These are phyloP conservation scores for Aleadryas rufinucha DNA, from an alignment of 2,113 vertebrate species.

Conservation along the genomic window DNA sequence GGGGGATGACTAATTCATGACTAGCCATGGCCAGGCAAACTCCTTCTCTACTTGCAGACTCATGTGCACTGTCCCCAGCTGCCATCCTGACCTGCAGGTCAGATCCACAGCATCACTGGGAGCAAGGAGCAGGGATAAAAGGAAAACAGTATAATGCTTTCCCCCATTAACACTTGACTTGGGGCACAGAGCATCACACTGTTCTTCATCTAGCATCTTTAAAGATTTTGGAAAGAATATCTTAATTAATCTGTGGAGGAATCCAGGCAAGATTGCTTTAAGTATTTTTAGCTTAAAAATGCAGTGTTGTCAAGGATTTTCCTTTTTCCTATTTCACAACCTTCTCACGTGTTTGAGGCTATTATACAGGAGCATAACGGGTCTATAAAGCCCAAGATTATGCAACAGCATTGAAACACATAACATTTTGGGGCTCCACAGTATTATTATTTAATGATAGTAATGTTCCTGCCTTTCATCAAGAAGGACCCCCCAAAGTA, in stretches of 20 bases:
- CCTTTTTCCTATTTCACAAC: not conserved
- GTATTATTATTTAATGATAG: not conserved
- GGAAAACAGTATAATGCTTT: not conserved
- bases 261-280: not conserved
- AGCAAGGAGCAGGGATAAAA: not conserved
- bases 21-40: not conserved
- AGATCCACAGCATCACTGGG: not conserved
- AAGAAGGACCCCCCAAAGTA: not conserved
- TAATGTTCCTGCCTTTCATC: not conserved
- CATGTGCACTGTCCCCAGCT: not conserved
- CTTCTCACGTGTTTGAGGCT: not conserved
- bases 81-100: not conserved
- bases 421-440: not conserved
- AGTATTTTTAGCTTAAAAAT: not conserved
- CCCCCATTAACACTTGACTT: not conserved
- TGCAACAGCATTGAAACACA: not conserved
- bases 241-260: not conserved
- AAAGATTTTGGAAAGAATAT: not conserved
- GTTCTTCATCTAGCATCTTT: not conserved
- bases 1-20: not conserved
- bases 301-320: not conserved
- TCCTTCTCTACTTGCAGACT: not conserved
- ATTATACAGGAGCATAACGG: not conserved
- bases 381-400: not conserved
- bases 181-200: not conserved